Evolutionary conservation across 2,113 vertebrate genomes (phyloP).

Genomic region (Theristicus caerulescens): DNA sequence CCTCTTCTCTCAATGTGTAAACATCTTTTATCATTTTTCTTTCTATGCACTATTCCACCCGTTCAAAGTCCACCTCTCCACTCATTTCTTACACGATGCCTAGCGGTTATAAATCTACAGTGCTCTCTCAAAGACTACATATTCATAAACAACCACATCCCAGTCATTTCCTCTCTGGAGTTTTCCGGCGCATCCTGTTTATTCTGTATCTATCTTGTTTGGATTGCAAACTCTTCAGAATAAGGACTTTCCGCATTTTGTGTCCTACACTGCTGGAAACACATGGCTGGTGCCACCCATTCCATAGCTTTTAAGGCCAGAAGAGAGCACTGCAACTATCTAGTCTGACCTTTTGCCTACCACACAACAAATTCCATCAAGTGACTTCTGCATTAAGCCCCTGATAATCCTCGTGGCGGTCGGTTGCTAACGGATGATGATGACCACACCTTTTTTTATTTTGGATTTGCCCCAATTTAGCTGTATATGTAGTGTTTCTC

Average conservation of each 20-base stretch:
- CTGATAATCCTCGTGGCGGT: background rate
- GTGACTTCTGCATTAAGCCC: background rate
- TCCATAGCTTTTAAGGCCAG: background rate
- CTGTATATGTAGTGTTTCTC: background rate
- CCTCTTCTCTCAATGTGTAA: background rate
- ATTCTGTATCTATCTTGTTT: conserved; percentile 39
- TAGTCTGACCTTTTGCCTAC: background rate
- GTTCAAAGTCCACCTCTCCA: background rate
- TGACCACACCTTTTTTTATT: background rate
- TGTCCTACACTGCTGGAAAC: background rate
- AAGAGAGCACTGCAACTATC: background rate
- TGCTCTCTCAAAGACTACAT: background rate
- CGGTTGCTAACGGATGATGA: background rate
- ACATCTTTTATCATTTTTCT: rapidly evolving
- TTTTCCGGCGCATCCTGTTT: conserved; percentile 10
- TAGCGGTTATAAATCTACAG: background rate
- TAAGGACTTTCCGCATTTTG: background rate
- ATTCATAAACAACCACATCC: conserved; percentile 21
- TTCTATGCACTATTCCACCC: background rate
- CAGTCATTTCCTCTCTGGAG: conserved; percentile 34
- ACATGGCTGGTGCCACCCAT: background rate
- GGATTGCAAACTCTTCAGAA: conserved; percentile 1
- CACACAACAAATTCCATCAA: background rate
- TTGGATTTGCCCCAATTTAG: background rate
- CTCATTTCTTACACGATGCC: background rate